Conservation (phyloP, 1,140 invertebrate genomes). For the Drosophila tsacasi region DNA sequence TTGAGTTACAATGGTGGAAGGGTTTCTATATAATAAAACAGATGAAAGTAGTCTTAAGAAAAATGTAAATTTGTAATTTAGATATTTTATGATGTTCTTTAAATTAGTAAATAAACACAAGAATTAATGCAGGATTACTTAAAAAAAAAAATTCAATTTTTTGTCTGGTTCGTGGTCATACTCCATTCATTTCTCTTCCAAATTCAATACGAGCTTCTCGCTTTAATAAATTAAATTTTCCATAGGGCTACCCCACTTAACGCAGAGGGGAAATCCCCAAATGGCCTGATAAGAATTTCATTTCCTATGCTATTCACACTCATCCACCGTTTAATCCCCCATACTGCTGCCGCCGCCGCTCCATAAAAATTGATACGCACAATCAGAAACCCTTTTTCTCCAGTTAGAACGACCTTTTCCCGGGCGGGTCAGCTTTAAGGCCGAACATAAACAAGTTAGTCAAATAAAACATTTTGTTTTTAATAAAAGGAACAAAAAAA, state of each 20-base stretch:
- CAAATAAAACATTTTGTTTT: slow-evolving; percentile 82
- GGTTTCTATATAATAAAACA: not conserved
- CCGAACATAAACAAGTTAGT: slow-evolving; percentile 59
- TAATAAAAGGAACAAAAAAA: slow-evolving; percentile 61
- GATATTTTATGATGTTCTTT: not conserved
- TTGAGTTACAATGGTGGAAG: slow-evolving; percentile 14
- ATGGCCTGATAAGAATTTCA: slow-evolving; percentile 57
- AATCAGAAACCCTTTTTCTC: slow-evolving; percentile 53
- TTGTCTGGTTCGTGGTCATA: not conserved
- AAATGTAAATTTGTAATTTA: not conserved
- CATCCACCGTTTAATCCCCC: slow-evolving; percentile 32
- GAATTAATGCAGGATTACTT: not conserved
- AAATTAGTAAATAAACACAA: not conserved
- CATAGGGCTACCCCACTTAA: slow-evolving; percentile 4
- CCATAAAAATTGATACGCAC: slow-evolving; percentile 61
- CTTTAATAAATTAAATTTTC: slow-evolving; percentile 41
- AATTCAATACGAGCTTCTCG: not conserved
- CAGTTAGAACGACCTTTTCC: slow-evolving; percentile 33
- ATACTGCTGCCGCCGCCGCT: not conserved
- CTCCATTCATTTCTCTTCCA: not conserved
- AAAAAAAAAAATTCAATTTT: not conserved
- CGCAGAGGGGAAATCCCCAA: slow-evolving; percentile 38
- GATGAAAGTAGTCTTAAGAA: too few species aligned
- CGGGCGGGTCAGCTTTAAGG: slow-evolving; percentile 45
- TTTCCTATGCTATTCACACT: slow-evolving; percentile 57